Percentiles rank a stretch among this genome's conserved stretches.
Evolutionary conservation across 2,113 vertebrate genomes (phyloP).

Genomic region (Chaenocephalus aceratus): DNA sequence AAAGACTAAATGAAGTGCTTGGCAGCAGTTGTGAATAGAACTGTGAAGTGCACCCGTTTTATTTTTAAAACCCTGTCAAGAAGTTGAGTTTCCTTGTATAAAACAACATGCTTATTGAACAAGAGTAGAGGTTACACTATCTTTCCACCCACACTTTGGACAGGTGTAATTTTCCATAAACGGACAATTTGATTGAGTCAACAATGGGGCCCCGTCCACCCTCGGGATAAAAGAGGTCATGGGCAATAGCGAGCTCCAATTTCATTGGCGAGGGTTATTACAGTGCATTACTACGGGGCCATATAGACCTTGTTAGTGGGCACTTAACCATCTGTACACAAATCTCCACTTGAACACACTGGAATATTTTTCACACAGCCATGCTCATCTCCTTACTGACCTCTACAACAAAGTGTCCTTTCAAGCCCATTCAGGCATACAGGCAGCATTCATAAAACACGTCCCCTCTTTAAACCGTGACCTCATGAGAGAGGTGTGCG

Average conservation of each 20-base stretch:
- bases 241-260: constrained; percentile 55
- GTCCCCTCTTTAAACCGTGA: constrained; percentile 66
- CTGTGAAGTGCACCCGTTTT: background rate
- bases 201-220: constrained; percentile 56
- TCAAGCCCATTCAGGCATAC: constrained; percentile 71
- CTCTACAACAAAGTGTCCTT: constrained; percentile 78
- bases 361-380: constrained; percentile 66
- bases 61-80: background rate
- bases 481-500: constrained; percentile 58
- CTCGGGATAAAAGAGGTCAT: constrained; percentile 57
- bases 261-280: constrained; percentile 67
- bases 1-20: constrained; percentile 7
- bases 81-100: constrained; percentile 11
- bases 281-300: constrained; percentile 70
- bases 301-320: constrained; percentile 79
- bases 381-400: constrained; percentile 79
- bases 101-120: constrained; percentile 11
- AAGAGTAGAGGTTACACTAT: constrained; percentile 29
- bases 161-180: constrained; percentile 67
- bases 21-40: background rate
- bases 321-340: constrained; percentile 87
- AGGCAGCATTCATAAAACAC: constrained; percentile 70
- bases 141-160: constrained; percentile 44
- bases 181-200: constrained; percentile 64
- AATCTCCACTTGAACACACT: constrained; percentile 62